Base-by-base conservation (phyloP, 1,140 invertebrate genomes). In the Philopotamus ludificatus region DNA sequence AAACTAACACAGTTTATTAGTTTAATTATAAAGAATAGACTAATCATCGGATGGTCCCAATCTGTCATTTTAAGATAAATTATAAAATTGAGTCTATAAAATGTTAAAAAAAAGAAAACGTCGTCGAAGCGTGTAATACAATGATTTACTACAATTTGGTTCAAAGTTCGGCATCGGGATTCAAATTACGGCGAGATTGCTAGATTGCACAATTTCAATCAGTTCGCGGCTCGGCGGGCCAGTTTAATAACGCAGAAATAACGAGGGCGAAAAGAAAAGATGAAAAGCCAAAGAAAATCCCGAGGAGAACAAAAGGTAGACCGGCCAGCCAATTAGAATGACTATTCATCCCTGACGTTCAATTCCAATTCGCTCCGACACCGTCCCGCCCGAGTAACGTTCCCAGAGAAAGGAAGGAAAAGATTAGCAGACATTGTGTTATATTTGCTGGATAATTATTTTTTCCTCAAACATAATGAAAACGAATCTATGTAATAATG, bases 171-270 rank as follows among this genome's bases (percentile, higher is more conserved):
- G 20, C 20, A 7, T 22, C 23, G 50, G 22, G 50, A 45, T 9
- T 15, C 34, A 20, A 57, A 57, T 42, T 28, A 53, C 50, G 50
- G 15, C 23, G 4, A 18, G 50, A 53, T 26, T 53, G 54, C n/a
- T 28, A 57, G 54, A 57, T 57, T 57, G 54, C 34, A 42, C 54
- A 42, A 57, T 57, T 57, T 42, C 26, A 28, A 57, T 57, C 20
- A n/a, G 21, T 21, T 53, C n/a, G 47, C 22, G 50, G 23, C 28
- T 34, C 28, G 12, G 10, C 15, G 54, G 34, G 26, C 39, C 8
- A 16, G 54, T 22, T 57, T 57, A 57, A 57, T 57, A 57, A 57
- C 28, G 15, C 34, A 28, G 54, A 57, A 57, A 57, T 57, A 53
- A 53, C 50, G 21, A 53, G 23, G 28, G 12, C 2, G 23, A 53